Evolutionary conservation across 2,888 invertebrate genomes (phyloP).

Genomic region (Drosophila seclusa): DNA sequence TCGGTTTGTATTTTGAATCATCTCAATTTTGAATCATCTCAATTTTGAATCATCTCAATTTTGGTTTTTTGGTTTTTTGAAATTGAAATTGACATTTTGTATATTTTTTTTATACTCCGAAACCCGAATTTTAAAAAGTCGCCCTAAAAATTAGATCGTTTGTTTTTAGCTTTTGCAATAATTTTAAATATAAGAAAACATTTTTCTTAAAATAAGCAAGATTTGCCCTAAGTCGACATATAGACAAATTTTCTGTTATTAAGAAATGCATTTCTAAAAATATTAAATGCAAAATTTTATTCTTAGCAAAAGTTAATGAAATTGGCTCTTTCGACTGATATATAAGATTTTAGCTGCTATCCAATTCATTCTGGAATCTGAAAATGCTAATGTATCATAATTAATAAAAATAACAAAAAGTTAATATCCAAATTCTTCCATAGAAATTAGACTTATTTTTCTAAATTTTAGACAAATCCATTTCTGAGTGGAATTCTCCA

Average conservation of each 20-base stretch:
- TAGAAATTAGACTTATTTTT: background rate
- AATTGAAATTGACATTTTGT: background rate
- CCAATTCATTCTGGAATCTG: background rate
- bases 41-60: too few relatives aligned
- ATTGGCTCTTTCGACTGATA: too few relatives aligned
- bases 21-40: background rate
- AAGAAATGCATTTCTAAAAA: background rate
- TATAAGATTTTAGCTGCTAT: background rate
- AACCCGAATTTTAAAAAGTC: background rate
- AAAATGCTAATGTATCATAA: background rate
- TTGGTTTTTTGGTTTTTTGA: too few relatives aligned
- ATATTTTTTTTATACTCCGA: background rate
- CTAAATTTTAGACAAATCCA: background rate
- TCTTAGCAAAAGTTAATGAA: background rate
- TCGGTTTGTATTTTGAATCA: too few relatives aligned
- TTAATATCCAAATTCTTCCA: background rate
- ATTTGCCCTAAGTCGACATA: background rate
- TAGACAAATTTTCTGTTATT: too few relatives aligned
- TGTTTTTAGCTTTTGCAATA: background rate
- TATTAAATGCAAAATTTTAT: background rate
- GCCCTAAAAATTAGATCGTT: rapidly evolving
- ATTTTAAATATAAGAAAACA: background rate
- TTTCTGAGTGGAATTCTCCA: background rate
- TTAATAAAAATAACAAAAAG: background rate
- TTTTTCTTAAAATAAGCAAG: background rate